These are phyloP conservation scores for Cebus imitator DNA, from an alignment of 2,113 vertebrate species.

Conservation along the genomic window DNA sequence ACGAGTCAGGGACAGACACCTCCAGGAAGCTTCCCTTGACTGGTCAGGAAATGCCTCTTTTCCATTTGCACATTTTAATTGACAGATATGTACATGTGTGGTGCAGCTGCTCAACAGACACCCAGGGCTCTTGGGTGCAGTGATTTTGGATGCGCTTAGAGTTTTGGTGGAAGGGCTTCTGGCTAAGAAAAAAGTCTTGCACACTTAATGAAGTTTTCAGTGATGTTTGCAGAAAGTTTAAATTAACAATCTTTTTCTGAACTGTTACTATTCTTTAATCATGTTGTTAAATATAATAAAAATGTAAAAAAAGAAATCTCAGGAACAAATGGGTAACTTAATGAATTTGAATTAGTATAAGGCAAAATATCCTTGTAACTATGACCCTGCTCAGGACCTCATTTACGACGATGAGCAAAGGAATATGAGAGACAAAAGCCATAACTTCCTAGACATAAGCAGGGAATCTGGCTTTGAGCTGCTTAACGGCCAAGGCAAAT, in stretches of 20 bases:
- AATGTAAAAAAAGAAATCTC: background rate
- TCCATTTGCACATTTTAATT: background rate
- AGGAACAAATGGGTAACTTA: background rate
- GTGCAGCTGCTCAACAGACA: background rate
- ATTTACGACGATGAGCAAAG: background rate
- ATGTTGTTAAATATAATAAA: background rate
- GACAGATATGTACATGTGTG: accelerated
- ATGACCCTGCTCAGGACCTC: background rate
- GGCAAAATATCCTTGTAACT: background rate
- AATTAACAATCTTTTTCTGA: constrained; percentile 20
- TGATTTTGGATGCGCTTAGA: background rate
- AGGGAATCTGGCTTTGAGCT: background rate
- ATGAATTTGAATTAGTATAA: background rate
- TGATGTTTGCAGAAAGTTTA: background rate
- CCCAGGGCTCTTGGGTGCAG: background rate
- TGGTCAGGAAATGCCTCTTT: background rate
- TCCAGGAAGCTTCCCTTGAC: background rate
- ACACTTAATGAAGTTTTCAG: background rate
- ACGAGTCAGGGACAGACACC: background rate
- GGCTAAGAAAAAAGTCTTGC: background rate
- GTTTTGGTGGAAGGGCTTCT: background rate
- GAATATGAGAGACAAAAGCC: background rate
- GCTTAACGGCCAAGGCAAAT: background rate
- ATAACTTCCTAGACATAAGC: background rate
- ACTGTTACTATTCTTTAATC: background rate